Evolutionary conservation across 2,888 invertebrate genomes (phyloP).

Genomic region (Drosophila ochracea): DNA sequence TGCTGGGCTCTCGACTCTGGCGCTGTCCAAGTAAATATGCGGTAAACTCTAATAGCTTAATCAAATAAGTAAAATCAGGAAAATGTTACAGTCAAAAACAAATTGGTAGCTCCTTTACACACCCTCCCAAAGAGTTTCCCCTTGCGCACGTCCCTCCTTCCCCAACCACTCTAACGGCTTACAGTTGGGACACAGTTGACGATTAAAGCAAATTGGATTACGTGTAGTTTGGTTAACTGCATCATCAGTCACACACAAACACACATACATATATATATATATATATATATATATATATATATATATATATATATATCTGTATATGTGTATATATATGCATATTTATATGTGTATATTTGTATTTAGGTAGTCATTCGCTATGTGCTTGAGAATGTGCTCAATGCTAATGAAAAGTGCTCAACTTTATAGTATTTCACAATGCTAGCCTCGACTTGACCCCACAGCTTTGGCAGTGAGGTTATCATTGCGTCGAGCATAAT

Average conservation of each 20-base stretch:
- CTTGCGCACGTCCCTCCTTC: neutral
- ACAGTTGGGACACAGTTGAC: slow-evolving; percentile 27
- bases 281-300: neutral
- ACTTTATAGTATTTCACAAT: slow-evolving; percentile 6
- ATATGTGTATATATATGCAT: neutral
- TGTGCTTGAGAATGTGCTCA: neutral
- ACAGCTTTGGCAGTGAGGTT: slow-evolving; percentile 30
- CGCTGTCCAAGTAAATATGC: slow-evolving; percentile 34
- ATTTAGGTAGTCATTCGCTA: neutral
- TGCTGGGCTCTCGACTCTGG: slow-evolving; percentile 28
- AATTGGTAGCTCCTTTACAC: slow-evolving; percentile 42
- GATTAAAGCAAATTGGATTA: slow-evolving; percentile 67
- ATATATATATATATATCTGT: neutral
- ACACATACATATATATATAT: neutral
- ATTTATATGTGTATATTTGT: neutral
- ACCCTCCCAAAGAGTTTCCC: neutral
- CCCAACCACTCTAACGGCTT: neutral
- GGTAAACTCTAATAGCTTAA: slow-evolving; percentile 62
- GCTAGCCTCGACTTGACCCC: slow-evolving; percentile 27
- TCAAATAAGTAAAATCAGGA: slow-evolving; percentile 72
- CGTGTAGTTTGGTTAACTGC: slow-evolving; percentile 64
- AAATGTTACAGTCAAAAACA: slow-evolving; percentile 72
- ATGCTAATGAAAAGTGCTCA: neutral
- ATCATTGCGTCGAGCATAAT: slow-evolving; percentile 35
- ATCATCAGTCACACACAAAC: slow-evolving; percentile 11